A percentile compares a stretch with the other conserved stretches of the same genome.
phyloP scores from a whole-genome alignment of 2,113 vertebrate genomes.

The Galemys pyrenaicus region DNA sequence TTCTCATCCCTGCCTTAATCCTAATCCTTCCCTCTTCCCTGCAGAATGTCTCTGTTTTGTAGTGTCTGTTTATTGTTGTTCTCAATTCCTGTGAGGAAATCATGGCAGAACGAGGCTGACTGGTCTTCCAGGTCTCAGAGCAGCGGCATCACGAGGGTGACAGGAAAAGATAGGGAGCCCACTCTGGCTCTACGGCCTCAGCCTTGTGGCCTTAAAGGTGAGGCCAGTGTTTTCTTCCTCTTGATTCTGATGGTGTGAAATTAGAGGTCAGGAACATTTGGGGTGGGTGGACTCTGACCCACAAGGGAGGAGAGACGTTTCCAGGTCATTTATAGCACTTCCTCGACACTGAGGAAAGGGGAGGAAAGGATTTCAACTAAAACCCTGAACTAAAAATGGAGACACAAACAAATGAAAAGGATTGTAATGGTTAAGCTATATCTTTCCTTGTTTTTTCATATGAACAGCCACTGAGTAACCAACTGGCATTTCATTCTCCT shows the following conservation, averaged over 20 bases:
- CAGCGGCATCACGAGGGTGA: fast-evolving
- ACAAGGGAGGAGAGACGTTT: background rate
- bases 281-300: background rate
- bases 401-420: background rate
- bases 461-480: background rate
- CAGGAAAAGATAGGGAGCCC: background rate
- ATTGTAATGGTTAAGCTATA: background rate
- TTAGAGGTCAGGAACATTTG: background rate
- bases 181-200: fast-evolving
- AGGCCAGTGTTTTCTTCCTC: background rate
- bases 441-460: background rate
- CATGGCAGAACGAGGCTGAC: background rate
- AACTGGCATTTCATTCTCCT: background rate
- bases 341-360: slow-evolving; percentile 29
- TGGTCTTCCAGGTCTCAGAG: background rate
- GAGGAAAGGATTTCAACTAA: background rate
- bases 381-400: background rate
- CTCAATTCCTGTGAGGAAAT: background rate
- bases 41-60: no score
- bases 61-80: no score
- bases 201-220: background rate
- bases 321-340: slow-evolving; percentile 29
- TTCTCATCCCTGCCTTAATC: no score
- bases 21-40: no score
- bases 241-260: background rate